Evolutionary conservation across 1,140 invertebrate species (phyloP).

Genomic region (Periplaneta americana): DNA sequence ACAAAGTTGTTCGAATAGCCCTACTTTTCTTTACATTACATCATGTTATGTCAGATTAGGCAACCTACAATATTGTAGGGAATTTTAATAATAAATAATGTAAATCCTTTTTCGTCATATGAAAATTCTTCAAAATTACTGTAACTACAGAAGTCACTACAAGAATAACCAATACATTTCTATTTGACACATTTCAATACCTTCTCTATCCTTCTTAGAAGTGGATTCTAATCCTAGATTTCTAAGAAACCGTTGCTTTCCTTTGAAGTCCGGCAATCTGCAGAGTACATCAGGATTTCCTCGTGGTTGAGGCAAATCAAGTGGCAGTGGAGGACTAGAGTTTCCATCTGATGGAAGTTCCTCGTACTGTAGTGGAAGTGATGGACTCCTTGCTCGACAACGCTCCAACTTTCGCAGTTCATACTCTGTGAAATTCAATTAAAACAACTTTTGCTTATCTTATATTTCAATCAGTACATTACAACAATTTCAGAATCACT

Average conservation of each 20-base stretch:
- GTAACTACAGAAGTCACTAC: too few species aligned
- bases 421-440: slow-evolving; percentile 19
- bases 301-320: slow-evolving; percentile 36
- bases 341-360: slow-evolving; percentile 29
- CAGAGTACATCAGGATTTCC: slow-evolving; percentile 39
- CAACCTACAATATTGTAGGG: too few species aligned
- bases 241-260: slow-evolving; percentile 22
- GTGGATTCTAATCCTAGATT: slow-evolving; percentile 15
- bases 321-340: slow-evolving; percentile 29
- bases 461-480: not conserved
- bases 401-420: slow-evolving; percentile 25
- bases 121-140: too few species aligned
- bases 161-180: too few species aligned
- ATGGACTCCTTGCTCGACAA: slow-evolving; percentile 15
- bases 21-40: too few species aligned
- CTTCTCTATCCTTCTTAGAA: slow-evolving; percentile 20
- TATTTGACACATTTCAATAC: slow-evolving; percentile 17
- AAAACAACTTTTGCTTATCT: not conserved
- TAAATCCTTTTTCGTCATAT: too few species aligned
- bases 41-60: too few species aligned
- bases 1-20: too few species aligned
- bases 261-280: slow-evolving; percentile 24
- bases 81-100: too few species aligned
- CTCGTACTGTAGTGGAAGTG: slow-evolving; percentile 21
- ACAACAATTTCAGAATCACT: too few species aligned